phyloP scores from a whole-genome alignment of 2,888 invertebrate genomes.

The Synergus laeviventris region DNA sequence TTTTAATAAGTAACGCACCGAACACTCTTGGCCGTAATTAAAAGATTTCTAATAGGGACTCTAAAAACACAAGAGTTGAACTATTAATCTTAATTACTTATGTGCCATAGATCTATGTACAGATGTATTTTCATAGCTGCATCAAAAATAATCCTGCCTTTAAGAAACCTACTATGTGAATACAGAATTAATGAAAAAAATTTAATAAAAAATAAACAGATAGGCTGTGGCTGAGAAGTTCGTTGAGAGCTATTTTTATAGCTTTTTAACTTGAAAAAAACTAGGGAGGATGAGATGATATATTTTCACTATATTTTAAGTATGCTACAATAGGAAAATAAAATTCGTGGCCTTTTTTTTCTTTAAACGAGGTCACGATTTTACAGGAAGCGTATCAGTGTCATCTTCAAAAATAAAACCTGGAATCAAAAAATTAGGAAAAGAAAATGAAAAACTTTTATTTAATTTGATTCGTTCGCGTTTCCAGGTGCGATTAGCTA shows the following conservation, averaged over 20 bases:
- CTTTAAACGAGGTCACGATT: background rate
- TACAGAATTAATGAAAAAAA: slow-evolving; percentile 66
- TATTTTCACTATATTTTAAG: slow-evolving; percentile 75
- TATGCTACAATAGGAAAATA: slow-evolving; percentile 59
- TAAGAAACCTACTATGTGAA: slow-evolving; percentile 69
- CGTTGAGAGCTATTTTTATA: slow-evolving; percentile 75
- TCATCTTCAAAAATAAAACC: background rate
- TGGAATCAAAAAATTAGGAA: too few relatives aligned
- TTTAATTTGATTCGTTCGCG: background rate
- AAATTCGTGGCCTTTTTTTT: slow-evolving; percentile 40
- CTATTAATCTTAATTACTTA: slow-evolving; percentile 39
- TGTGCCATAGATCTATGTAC: slow-evolving; percentile 52
- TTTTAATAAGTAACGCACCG: background rate
- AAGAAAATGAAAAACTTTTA: background rate
- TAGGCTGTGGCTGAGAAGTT: slow-evolving; percentile 74
- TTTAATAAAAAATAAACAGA: slow-evolving; percentile 56
- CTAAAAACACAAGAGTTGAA: slow-evolving; percentile 28
- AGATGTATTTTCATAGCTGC: slow-evolving; percentile 67
- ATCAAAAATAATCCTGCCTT: slow-evolving; percentile 74
- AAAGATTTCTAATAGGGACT: slow-evolving; percentile 14
- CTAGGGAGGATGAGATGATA: slow-evolving; percentile 71
- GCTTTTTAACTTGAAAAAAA: slow-evolving; percentile 72
- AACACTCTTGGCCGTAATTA: background rate
- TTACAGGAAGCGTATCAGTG: slow-evolving; percentile 12
- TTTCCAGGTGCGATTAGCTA: background rate